Conservation (phyloP, 2,888 invertebrate species). For the Pegoplata infirma region DNA sequence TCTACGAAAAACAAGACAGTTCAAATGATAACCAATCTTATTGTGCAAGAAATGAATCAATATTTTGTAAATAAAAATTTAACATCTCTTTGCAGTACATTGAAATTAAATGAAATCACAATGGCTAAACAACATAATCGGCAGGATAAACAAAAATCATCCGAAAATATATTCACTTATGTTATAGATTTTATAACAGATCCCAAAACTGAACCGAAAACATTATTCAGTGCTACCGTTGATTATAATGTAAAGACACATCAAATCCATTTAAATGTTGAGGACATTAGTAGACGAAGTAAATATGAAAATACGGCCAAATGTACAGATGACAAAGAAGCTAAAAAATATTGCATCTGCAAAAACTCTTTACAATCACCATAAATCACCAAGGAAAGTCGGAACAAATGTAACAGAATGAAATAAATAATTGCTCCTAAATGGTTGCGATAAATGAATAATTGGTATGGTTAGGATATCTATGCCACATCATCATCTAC, state of each 20-base stretch:
- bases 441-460: constrained; percentile 30
- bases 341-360: constrained; percentile 72
- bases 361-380: constrained; percentile 41
- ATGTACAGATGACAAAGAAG: constrained; percentile 66
- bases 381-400: not conserved
- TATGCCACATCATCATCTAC: constrained; percentile 31
- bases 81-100: constrained; percentile 62
- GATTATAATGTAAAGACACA: constrained; percentile 59
- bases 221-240: constrained; percentile 66
- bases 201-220: constrained; percentile 43
- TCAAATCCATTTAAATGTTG: constrained; percentile 62
- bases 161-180: constrained; percentile 47
- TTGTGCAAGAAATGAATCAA: constrained; percentile 67
- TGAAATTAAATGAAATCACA: constrained; percentile 61
- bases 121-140: constrained; percentile 32
- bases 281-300: constrained; percentile 68
- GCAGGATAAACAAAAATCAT: constrained; percentile 4
- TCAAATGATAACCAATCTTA: constrained; percentile 40
- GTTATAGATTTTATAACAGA: constrained; percentile 49
- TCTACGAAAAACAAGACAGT: constrained; percentile 18
- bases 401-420: not conserved
- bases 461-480: constrained; percentile 37
- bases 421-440: constrained; percentile 24
- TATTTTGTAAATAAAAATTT: constrained; percentile 65
- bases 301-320: constrained; percentile 63